phyloP scores from a whole-genome alignment of 2,888 invertebrate genomes.

The Cheilosia grossa region DNA sequence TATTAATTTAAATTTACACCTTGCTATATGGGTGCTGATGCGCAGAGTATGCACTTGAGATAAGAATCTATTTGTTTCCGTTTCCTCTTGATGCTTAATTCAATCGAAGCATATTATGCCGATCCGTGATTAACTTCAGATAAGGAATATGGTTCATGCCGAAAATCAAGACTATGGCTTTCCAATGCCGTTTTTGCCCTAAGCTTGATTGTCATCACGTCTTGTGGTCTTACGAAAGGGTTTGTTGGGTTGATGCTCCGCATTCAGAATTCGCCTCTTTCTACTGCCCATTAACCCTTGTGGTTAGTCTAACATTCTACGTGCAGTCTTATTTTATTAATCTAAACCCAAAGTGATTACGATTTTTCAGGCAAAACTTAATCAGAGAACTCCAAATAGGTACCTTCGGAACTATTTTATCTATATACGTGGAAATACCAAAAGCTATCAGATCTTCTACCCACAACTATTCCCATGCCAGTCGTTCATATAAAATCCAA shows the following conservation, averaged over 20 bases:
- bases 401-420: no score
- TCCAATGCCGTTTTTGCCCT: not conserved
- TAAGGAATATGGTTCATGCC: not conserved
- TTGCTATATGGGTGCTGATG: not conserved
- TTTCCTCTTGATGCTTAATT: constrained; percentile 34
- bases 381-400: no score
- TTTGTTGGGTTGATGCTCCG: constrained; percentile 1
- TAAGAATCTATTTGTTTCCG: not conserved
- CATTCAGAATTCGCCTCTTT: not conserved
- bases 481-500: constrained; percentile 7
- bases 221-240: not conserved
- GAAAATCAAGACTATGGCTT: not conserved
- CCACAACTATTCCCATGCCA: no score
- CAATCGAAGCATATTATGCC: constrained; percentile 38
- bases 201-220: constrained; percentile 7
- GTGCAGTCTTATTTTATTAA: no score
- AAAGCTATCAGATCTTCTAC: no score
- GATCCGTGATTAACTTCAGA: constrained; percentile 13
- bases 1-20: no score
- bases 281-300: no score
- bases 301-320: no score
- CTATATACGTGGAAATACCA: no score
- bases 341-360: no score
- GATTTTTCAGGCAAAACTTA: no score
- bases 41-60: not conserved